Percentiles rank a stretch among this genome's conserved stretches.
Evolutionary conservation across 1,140 invertebrate genomes (phyloP).

Genomic region (Wiebesia pumilae): DNA sequence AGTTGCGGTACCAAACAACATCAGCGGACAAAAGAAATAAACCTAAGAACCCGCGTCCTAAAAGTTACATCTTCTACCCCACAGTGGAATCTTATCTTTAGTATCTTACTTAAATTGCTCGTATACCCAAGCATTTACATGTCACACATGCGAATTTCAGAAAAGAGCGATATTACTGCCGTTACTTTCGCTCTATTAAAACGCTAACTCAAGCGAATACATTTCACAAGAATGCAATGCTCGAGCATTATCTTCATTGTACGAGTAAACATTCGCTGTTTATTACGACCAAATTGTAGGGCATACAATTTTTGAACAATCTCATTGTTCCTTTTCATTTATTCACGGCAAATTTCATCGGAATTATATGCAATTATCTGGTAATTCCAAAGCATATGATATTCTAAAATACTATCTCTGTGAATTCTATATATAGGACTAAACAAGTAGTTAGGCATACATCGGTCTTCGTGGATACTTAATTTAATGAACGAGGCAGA

Average conservation of each 20-base stretch:
- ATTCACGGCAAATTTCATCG: neutral
- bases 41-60: conserved; percentile 46
- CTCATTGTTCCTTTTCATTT: neutral
- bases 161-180: neutral
- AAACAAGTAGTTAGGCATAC: no score
- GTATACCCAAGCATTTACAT: neutral
- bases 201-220: neutral
- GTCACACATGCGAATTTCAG: conserved; percentile 2
- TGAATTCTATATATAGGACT: no score
- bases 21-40: conserved; percentile 47
- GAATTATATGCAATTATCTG: no score
- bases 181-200: neutral
- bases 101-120: conserved; percentile 56
- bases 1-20: conserved; percentile 5
- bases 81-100: conserved; percentile 60
- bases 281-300: neutral
- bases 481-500: no score
- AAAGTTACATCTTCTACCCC: conserved; percentile 37
- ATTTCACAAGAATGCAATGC: neutral
- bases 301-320: neutral
- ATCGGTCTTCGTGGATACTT: no score
- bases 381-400: no score
- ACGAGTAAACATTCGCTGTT: neutral
- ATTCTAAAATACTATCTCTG: no score
- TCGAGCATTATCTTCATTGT: neutral